Evolutionary conservation across 2,113 vertebrate species (phyloP).

Genomic region (Notiomystis cincta): DNA sequence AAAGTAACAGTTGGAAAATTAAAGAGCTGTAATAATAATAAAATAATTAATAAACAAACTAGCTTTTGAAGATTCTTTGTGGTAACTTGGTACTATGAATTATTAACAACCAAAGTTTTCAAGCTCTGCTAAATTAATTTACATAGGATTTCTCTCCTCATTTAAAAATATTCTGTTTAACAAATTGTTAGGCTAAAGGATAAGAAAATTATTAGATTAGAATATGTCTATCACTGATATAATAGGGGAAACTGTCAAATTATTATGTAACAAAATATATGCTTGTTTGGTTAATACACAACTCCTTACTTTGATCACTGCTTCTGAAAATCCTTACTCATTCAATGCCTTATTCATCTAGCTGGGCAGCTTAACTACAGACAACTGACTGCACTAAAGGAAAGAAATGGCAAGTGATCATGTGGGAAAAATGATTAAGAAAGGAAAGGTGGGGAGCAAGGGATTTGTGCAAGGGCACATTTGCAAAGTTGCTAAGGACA

Average conservation of each 20-base stretch:
- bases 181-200: not conserved
- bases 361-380: not conserved
- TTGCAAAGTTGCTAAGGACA: not conserved
- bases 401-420: not conserved
- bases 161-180: not conserved
- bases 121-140: not conserved
- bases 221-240: not conserved
- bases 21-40: not conserved
- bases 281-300: not conserved
- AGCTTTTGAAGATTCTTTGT: not conserved
- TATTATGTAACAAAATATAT: not conserved
- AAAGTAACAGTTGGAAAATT: not conserved
- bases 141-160: not conserved
- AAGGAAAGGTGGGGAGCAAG: not conserved
- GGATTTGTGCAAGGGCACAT: not conserved
- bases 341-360: not conserved
- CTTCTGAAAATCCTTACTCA: not conserved
- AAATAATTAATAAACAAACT: not conserved
- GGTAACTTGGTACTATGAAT: not conserved
- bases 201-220: not conserved
- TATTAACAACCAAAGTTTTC: not conserved
- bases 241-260: not conserved
- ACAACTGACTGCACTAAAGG: not conserved
- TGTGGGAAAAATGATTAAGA: not conserved
- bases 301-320: not conserved